Base-by-base conservation (phyloP, 2,888 invertebrate species). In the Cancer borealis region DNA sequence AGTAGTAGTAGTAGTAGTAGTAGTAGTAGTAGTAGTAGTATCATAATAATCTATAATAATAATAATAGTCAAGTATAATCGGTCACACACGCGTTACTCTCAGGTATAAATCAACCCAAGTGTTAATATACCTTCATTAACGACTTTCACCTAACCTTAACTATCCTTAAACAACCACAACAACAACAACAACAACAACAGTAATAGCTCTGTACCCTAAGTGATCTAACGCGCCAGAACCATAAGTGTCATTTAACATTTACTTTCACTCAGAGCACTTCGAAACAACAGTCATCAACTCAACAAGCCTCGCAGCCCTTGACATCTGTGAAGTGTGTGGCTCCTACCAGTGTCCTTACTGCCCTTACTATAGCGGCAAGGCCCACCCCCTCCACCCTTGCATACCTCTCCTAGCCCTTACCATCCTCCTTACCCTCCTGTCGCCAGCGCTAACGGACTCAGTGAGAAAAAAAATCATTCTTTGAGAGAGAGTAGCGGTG, bases 301-400 rank as follows among this genome's bases (percentile, higher is more conserved):
- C 92, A 96, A 96, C 95, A 6, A 96, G 96, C 14, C 96, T 97
- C 90, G 96, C 96, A 94, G 96, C 96, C 1, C 96, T 97, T 95
- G 96, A 96, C 95, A 96, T 97, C 94, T 97, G 97, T 95, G 97
- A 97, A 96, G 97, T 97, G 12, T 97, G 97, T 95, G 97, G 97
- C 1, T 97, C 97, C 0, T 97, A 96, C 96, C 97, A 97, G 96
- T 97, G 97, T 96, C 97, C 97, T 0, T 97, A 97, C 96, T 97
- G 97, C 96, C 97, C 97, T 10, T 96, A 96, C 96, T 96, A 96
- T 96, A 96, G 96, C 92, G 87, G 93, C 60, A 47, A n/a, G n/a
- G 45, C 45, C 3, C 73, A 14, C 73, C 26, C 26, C 92, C 12
- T 92, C 39, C 47, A 39, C 45, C 45, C 47, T 45, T 79, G 79